Evolutionary conservation across 2,113 vertebrate species (phyloP).

Genomic region (Xenotilapia longispinis): DNA sequence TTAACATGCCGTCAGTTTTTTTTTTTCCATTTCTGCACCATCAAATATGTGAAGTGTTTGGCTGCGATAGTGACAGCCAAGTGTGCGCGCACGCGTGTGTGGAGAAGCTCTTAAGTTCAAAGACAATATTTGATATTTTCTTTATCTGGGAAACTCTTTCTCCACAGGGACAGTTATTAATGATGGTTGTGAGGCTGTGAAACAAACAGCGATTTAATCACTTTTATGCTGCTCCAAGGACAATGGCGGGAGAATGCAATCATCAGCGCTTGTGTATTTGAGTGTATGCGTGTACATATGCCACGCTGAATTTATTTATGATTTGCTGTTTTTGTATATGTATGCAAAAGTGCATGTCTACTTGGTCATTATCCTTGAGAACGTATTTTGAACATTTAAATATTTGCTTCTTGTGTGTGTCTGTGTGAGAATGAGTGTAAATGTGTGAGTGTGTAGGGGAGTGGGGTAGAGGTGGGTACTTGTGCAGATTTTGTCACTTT

Average conservation of each 20-base stretch:
- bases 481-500: constrained; percentile 18
- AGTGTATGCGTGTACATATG: neutral
- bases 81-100: rapidly evolving
- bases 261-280: neutral
- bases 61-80: neutral
- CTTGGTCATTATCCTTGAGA: neutral
- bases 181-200: neutral
- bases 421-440: neutral
- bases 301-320: neutral
- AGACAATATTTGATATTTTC: neutral
- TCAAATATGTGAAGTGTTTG: neutral
- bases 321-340: neutral
- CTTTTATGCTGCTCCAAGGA: constrained; percentile 16
- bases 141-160: neutral
- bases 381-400: neutral
- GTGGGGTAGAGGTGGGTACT: neutral
- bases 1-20: neutral
- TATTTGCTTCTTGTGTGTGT: neutral
- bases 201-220: constrained; percentile 30
- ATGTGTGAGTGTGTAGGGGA: neutral
- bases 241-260: neutral
- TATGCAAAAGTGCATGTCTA: neutral
- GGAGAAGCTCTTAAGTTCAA: neutral
- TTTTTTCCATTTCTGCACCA: neutral
- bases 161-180: constrained; percentile 7